phyloP scores from a whole-genome alignment of 2,888 invertebrate species.

The Cheiracanthium punctorium region DNA sequence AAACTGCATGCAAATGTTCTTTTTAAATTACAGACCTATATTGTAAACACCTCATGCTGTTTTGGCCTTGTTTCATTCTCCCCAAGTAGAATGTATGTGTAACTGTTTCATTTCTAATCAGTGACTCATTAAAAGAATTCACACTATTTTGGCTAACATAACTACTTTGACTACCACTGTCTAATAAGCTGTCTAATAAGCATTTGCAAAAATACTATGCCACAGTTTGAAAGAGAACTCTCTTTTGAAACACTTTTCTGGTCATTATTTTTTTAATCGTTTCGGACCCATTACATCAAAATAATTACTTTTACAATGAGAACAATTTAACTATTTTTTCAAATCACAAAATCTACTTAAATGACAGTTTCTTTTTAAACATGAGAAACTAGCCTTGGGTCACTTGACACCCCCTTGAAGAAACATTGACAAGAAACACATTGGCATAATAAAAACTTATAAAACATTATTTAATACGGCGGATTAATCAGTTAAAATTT shows the following conservation, averaged over 20 bases:
- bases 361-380: background rate
- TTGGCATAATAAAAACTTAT: too few species aligned
- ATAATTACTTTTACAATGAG: slow-evolving; percentile 9
- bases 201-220: background rate
- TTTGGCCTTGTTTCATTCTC: slow-evolving; percentile 4
- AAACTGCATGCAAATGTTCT: background rate
- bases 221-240: background rate
- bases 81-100: background rate
- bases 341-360: slow-evolving; percentile 13
- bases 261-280: background rate
- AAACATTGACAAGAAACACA: too few species aligned
- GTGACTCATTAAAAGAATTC: background rate
- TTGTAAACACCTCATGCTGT: too few species aligned
- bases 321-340: too few species aligned
- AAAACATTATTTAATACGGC: too few species aligned
- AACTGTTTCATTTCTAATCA: slow-evolving; percentile 3
- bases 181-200: background rate
- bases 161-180: too few species aligned
- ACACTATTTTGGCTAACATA: background rate
- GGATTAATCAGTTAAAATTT: too few species aligned
- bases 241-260: background rate
- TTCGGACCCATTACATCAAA: background rate
- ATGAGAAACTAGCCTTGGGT: too few species aligned
- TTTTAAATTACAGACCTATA: too few species aligned
- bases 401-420: too few species aligned